Percentiles rank a stretch among this genome's conserved stretches.
Conservation (phyloP, 2,113 vertebrate genomes). For the Uropsilus gracilis region DNA sequence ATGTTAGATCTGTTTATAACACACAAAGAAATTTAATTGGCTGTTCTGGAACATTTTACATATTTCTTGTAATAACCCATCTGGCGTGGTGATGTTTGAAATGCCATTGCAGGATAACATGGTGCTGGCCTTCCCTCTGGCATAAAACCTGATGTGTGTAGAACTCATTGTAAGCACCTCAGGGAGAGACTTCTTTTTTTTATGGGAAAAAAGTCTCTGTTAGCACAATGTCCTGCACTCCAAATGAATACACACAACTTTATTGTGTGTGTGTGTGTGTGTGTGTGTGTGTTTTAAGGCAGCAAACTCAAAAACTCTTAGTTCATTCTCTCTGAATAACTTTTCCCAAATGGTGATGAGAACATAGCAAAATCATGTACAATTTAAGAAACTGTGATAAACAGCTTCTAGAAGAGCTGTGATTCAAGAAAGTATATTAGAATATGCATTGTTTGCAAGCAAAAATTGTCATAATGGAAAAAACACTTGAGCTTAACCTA, state of each 20-base stretch:
- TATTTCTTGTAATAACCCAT: not conserved
- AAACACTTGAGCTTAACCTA: not conserved
- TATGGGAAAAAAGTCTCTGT: constrained; percentile 10
- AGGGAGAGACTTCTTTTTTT: not conserved
- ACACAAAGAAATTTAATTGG: not conserved
- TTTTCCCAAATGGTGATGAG: constrained; percentile 68
- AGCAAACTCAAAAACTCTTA: constrained; percentile 47
- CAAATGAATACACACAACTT: not conserved
- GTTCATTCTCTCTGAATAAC: constrained; percentile 74
- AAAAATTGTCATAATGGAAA: constrained; percentile 42
- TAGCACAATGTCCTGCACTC: not conserved
- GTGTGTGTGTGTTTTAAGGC: too few species aligned
- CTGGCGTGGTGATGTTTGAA: not conserved
- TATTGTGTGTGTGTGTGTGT: too few species aligned
- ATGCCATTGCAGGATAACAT: not conserved
- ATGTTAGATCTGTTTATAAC: constrained; percentile 28
- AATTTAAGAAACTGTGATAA: constrained; percentile 68
- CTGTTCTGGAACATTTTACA: not conserved
- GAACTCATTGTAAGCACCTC: not conserved
- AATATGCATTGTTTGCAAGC: constrained; percentile 63
- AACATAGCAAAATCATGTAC: constrained; percentile 60
- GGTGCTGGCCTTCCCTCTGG: not conserved
- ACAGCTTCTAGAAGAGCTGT: constrained; percentile 61
- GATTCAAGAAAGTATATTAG: constrained; percentile 37
- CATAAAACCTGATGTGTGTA: not conserved